Evolutionary conservation across 92 coral and sea anemone species (phyloP).

Genomic region (Epizoanthus illoricatus): DNA sequence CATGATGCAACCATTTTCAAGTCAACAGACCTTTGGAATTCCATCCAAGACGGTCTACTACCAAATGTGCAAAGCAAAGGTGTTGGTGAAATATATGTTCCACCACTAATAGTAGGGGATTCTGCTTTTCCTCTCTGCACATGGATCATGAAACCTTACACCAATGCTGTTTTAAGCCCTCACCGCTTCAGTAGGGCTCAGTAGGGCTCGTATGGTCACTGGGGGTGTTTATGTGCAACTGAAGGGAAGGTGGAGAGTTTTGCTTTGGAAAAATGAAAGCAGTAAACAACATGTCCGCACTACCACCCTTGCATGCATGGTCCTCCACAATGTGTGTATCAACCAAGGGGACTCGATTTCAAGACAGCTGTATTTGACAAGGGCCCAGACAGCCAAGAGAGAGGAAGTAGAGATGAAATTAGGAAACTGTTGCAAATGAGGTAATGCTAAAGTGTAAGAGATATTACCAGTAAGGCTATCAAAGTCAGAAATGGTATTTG

Average conservation of each 20-base stretch:
- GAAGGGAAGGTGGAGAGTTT: constrained; percentile 48
- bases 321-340: constrained; percentile 41
- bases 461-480: constrained; percentile 51
- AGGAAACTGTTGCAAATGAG: constrained; percentile 71
- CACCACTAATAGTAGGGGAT: too few relatives aligned
- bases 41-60: too few relatives aligned
- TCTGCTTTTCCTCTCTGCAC: too few relatives aligned
- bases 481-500: constrained; percentile 67
- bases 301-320: constrained; percentile 47
- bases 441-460: constrained; percentile 51
- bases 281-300: constrained; percentile 31
- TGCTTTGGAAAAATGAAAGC: constrained; percentile 44
- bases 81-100: too few relatives aligned
- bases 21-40: neutral
- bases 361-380: constrained; percentile 55
- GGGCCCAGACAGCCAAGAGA: constrained; percentile 62
- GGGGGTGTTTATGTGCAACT: too few relatives aligned
- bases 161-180: too few relatives aligned
- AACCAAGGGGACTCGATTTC: constrained; percentile 42
- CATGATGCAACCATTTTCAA: neutral
- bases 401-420: constrained; percentile 63
- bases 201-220: too few relatives aligned
- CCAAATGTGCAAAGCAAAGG: too few relatives aligned
- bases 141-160: too few relatives aligned
- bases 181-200: too few relatives aligned